Evolutionary conservation across 2,113 vertebrate genomes (phyloP).

Genomic region (Vulpes ferrilata): DNA sequence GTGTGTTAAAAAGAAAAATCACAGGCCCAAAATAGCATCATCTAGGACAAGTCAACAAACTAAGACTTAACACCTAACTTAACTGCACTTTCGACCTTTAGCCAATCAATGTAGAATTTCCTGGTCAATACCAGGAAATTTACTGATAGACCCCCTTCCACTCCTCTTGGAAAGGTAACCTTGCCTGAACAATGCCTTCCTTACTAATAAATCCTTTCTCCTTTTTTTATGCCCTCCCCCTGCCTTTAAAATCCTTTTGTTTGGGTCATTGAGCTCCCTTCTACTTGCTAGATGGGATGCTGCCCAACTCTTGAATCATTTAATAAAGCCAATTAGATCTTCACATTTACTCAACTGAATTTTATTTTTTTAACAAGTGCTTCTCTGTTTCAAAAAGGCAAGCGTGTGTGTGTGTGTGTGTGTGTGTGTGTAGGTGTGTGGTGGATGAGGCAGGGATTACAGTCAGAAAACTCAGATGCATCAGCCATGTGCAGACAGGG

Average conservation of each 20-base stretch:
- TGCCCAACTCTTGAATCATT: not conserved
- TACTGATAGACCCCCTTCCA: not conserved
- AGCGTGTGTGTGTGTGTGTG: too few species aligned
- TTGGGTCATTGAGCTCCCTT: not conserved
- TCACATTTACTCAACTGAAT: not conserved
- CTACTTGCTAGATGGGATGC: not conserved
- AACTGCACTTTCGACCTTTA: not conserved
- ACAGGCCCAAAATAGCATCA: not conserved
- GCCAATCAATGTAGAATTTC: not conserved
- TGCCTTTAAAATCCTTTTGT: not conserved
- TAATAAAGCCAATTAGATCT: not conserved
- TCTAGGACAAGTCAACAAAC: not conserved
- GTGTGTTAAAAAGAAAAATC: not conserved
- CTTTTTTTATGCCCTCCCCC: not conserved
- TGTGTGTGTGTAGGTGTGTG: not conserved
- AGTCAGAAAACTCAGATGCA: not conserved
- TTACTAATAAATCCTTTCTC: not conserved
- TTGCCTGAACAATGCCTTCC: not conserved
- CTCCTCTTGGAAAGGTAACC: not conserved
- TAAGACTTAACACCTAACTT: not conserved
- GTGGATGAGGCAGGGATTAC: not conserved
- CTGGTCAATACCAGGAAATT: not conserved
- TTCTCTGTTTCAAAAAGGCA: conserved; percentile 1
- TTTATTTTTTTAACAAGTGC: not conserved
- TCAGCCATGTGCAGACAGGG: too few species aligned